These are phyloP conservation scores for Macaria liturata DNA, from an alignment of 2,888 invertebrate species.

Conservation along the genomic window DNA sequence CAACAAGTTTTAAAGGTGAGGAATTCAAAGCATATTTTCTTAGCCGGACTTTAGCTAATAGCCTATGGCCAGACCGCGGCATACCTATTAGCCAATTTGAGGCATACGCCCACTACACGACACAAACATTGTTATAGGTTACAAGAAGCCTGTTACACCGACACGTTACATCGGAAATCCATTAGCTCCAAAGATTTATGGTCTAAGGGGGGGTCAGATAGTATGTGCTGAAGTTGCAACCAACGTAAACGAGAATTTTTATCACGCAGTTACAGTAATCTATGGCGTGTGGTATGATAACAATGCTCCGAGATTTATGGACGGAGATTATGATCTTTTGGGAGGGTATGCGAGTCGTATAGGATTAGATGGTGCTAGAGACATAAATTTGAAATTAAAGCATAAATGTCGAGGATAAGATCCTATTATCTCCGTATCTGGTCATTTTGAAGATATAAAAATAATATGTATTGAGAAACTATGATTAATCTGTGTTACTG, in stretches of 20 bases:
- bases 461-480: neutral
- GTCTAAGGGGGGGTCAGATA: slow-evolving; percentile 25
- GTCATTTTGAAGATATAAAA: neutral
- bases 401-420: slow-evolving; percentile 3
- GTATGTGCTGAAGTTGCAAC: slow-evolving; percentile 22
- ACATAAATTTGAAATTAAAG: slow-evolving; percentile 11
- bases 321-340: slow-evolving; percentile 19
- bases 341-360: slow-evolving; percentile 4
- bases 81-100: slow-evolving; percentile 29
- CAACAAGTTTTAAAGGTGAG: slow-evolving; percentile 12
- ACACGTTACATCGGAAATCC: slow-evolving; percentile 45
- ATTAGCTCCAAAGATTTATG: slow-evolving; percentile 43
- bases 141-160: slow-evolving; percentile 46
- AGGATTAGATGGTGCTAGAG: slow-evolving; percentile 3
- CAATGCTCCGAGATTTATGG: slow-evolving; percentile 22
- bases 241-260: slow-evolving; percentile 24
- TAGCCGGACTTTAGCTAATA: slow-evolving; percentile 8
- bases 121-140: slow-evolving; percentile 41
- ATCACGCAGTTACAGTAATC: slow-evolving; percentile 20
- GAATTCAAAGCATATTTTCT: slow-evolving; percentile 13
- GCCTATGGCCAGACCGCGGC: slow-evolving; percentile 1
- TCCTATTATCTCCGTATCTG: slow-evolving; percentile 1
- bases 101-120: slow-evolving; percentile 30
- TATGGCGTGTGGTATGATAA: slow-evolving; percentile 23
- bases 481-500: too few relatives aligned